Evolutionary conservation across 2,797 vertebrate genomes (phyloP).

Genomic region (Leucoraja ocellata): DNA sequence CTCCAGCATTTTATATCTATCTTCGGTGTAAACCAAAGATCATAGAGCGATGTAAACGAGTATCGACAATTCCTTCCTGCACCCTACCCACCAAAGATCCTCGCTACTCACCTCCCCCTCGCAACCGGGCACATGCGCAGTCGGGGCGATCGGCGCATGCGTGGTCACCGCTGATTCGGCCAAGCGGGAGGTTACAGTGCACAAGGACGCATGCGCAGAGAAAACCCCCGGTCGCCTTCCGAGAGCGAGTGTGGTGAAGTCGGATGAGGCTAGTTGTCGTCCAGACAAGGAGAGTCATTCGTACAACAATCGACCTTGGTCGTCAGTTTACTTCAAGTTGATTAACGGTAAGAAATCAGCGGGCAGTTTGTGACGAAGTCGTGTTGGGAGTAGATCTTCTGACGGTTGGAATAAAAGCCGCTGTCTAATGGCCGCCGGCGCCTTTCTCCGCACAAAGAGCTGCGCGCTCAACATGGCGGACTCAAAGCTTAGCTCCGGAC

Average conservation of each 20-base stretch:
- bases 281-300: background rate
- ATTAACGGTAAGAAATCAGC: conserved; percentile 3
- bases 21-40: no score
- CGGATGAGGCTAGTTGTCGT: background rate
- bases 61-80: no score
- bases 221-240: background rate
- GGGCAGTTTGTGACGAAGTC: background rate
- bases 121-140: background rate
- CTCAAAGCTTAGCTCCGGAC: no score
- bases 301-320: background rate
- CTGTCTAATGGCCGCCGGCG: background rate
- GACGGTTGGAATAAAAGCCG: background rate
- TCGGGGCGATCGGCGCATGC: background rate
- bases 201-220: background rate
- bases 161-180: accelerated
- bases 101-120: background rate
- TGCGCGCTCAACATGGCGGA: conserved; percentile 4
- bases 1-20: no score
- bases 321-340: background rate
- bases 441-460: background rate
- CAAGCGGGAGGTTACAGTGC: background rate
- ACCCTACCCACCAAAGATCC: background rate
- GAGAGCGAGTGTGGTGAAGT: background rate
- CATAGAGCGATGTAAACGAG: no score
- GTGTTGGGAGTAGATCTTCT: no score